A percentile compares a stretch with the other conserved stretches of the same genome.
phyloP scores from a whole-genome alignment of 2,888 invertebrate species.

The Macaria notata region DNA sequence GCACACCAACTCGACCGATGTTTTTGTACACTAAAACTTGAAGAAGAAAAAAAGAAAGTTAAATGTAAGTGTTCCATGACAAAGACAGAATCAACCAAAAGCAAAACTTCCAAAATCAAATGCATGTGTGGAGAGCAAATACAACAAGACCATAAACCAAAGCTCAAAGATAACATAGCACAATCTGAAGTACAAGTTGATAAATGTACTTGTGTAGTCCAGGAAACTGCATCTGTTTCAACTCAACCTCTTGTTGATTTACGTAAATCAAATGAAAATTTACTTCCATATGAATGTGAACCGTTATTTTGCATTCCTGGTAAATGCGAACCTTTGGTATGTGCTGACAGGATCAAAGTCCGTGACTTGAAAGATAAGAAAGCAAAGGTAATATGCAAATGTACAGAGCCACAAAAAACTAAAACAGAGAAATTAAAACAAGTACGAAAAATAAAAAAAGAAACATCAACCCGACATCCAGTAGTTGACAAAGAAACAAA shows the following conservation, averaged over 20 bases:
- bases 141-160: not conserved
- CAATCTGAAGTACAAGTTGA: not conserved
- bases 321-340: conserved; percentile 41
- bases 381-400: not conserved
- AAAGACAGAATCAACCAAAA: no score
- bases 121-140: no score
- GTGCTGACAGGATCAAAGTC: conserved; percentile 29
- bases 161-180: not conserved
- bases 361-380: conserved; percentile 1
- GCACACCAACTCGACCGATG: conserved; percentile 20
- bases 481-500: not conserved
- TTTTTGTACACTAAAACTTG: conserved; percentile 20
- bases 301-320: conserved; percentile 40
- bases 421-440: not conserved
- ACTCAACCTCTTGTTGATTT: not conserved
- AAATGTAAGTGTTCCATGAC: no score
- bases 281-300: conserved; percentile 43
- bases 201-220: not conserved
- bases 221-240: not conserved
- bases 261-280: conserved; percentile 2
- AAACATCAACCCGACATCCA: not conserved
- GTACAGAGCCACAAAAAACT: not conserved
- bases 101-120: no score
- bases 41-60: not conserved
- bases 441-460: not conserved